Evolutionary conservation across 1,140 invertebrate species (phyloP), one percentile per base, ranked within the genome.

Genomic region (Ceratosolen solmsi): DNA sequence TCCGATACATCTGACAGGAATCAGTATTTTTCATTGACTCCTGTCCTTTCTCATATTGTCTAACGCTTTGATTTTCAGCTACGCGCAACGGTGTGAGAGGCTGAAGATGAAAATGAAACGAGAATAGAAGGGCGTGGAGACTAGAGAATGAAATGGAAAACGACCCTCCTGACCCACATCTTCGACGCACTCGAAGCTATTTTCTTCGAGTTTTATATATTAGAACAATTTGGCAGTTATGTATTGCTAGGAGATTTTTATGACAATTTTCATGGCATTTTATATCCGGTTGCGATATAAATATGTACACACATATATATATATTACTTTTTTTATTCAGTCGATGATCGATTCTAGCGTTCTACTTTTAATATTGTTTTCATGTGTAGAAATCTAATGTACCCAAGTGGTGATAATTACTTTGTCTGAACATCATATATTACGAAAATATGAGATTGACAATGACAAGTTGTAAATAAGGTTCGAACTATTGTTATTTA

Each of bases 111-210:
- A 72, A 13, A 0, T 25, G 17, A 68, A 0, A 22, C 4, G 5
- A 38, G 63, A 68, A 68, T 2, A 46, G 15, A 15, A 4, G n/a
- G 36, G 41, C 41, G 41, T 8, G 5, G 41, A 54, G 41, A 2
- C 20, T 15, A 30, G 41, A 11, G 25, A 30, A 49, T 0, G 8
- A 68, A 49, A 30, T 30, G 8, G 41, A 49, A 49, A 78, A 41
- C 58, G 54, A 78, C 41, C 60, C 41, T 54, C 22, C 22, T 78
- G 75, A 78, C 60, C 75, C 13, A 78, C 17, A 78, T 78, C 27
- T 13, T 30, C 22, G 46, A 30, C 70, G 70, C 41, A 27, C 25
- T 27, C 27, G 0, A 9, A 68, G 63, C 41, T 11, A 13, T 49
- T 72, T 46, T 20, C 25, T 56, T 1, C 70, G 9, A 54, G 5